A percentile compares a stretch with the other conserved stretches of the same genome.
Evolutionary conservation across 2,797 vertebrate species (phyloP).

Genomic region (Eulemur albifrons): DNA sequence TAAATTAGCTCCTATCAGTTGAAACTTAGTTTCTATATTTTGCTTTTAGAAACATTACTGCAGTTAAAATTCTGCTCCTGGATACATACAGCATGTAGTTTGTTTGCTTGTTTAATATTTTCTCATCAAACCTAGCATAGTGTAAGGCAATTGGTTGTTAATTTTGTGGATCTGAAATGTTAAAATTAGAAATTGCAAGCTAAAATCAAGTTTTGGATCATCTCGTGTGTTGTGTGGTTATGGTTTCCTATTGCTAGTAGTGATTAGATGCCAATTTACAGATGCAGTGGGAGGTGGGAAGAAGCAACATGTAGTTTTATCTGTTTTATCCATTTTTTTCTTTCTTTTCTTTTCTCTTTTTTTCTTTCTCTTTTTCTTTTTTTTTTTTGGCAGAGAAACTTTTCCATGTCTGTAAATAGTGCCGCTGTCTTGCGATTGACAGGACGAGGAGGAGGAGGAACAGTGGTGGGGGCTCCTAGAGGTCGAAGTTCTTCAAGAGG

Average conservation of each 20-base stretch:
- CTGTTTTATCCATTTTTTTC: constrained; percentile 63
- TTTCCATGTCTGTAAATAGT: constrained; percentile 99
- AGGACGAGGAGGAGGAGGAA: constrained; percentile 92
- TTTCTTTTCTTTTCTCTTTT: constrained; percentile 20
- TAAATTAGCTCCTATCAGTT: background rate
- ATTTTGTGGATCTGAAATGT: constrained; percentile 37
- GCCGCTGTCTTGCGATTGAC: constrained; percentile 95
- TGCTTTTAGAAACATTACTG: background rate
- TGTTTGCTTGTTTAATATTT: background rate
- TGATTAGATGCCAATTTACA: background rate
- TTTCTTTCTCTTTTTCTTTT: constrained; percentile 18
- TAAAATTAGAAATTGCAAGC: constrained; percentile 21
- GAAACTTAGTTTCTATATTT: background rate
- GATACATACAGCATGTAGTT: background rate
- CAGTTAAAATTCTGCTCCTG: background rate
- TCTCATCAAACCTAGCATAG: background rate
- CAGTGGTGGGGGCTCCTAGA: constrained; percentile 94
- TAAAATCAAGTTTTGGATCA: constrained; percentile 19
- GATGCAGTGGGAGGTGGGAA: background rate
- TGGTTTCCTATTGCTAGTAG: background rate
- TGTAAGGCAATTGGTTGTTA: background rate
- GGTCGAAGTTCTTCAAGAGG: constrained; percentile 99
- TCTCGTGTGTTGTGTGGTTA: background rate
- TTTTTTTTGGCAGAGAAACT: constrained; percentile 93
- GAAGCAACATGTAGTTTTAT: constrained; percentile 48